Percentiles rank a stretch among this genome's conserved stretches.
phyloP scores from a whole-genome alignment of 2,888 invertebrate species.

The Oxyteleia sp. region DNA sequence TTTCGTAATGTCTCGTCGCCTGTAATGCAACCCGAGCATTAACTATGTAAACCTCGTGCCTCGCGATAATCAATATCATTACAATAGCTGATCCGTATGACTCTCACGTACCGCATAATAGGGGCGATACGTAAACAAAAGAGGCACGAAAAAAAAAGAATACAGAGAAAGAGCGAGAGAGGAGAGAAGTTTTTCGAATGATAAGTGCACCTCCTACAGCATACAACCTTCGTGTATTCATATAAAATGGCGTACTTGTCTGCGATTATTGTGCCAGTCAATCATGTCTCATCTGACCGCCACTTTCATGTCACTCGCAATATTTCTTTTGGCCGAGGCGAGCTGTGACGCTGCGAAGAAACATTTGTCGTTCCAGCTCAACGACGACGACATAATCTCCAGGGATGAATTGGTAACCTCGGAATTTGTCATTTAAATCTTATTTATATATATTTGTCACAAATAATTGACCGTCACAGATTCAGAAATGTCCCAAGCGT shows the following conservation, averaged over 20 bases:
- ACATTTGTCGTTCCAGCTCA: slow-evolving; percentile 76
- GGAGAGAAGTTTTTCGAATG: slow-evolving; percentile 16
- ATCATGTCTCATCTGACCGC: slow-evolving; percentile 76
- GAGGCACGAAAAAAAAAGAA: slow-evolving; percentile 12
- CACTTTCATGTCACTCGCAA: slow-evolving; percentile 60
- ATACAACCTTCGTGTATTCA: slow-evolving; percentile 48
- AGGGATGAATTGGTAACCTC: slow-evolving; percentile 75
- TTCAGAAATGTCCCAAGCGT: neutral
- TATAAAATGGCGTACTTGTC: slow-evolving; percentile 48
- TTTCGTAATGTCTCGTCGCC: slow-evolving; percentile 37
- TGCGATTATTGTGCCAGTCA: slow-evolving; percentile 59
- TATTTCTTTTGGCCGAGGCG: slow-evolving; percentile 55
- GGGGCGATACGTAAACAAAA: slow-evolving; percentile 67
- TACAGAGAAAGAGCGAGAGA: slow-evolving; percentile 10
- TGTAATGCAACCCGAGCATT: slow-evolving; percentile 21
- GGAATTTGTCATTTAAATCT: slow-evolving; percentile 18
- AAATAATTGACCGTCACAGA: neutral
- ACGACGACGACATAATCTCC: slow-evolving; percentile 78
- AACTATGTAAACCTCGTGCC: slow-evolving; percentile 41
- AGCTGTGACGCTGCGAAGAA: slow-evolving; percentile 77
- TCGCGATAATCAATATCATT: slow-evolving; percentile 63
- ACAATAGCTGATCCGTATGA: slow-evolving; percentile 62
- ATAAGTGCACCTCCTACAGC: slow-evolving; percentile 49
- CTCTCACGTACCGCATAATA: slow-evolving; percentile 51
- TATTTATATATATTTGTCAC: neutral